Conservation (phyloP, 2,888 invertebrate species). For the Pachymerium ferrugineum region DNA sequence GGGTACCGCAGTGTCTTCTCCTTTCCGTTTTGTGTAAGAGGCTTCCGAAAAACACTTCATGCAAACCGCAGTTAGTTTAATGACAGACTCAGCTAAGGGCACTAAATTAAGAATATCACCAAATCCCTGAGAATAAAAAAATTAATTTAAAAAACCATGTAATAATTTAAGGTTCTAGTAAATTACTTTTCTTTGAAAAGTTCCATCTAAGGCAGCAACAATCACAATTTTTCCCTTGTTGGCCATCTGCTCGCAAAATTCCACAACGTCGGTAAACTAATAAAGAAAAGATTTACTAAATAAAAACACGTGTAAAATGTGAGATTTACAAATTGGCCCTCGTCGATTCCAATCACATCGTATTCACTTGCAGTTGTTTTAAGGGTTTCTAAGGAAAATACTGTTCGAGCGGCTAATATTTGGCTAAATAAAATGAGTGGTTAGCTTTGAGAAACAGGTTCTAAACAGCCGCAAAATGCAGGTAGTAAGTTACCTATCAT, state of each 20-base stretch:
- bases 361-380: background rate
- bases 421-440: background rate
- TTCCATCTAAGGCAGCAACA: slow-evolving; percentile 57
- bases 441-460: background rate
- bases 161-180: background rate
- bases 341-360: slow-evolving; percentile 31
- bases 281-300: background rate
- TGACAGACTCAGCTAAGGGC: slow-evolving; percentile 53
- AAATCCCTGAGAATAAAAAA: slow-evolving; percentile 44
- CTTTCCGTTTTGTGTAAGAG: slow-evolving; percentile 52
- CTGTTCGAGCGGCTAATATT: slow-evolving; percentile 1
- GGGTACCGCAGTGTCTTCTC: slow-evolving; percentile 49
- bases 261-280: slow-evolving; percentile 53
- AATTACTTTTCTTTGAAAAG: slow-evolving; percentile 52
- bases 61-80: slow-evolving; percentile 54
- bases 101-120: slow-evolving; percentile 52
- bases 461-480: background rate
- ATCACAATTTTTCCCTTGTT: slow-evolving; percentile 56
- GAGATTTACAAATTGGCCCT: slow-evolving; percentile 31
- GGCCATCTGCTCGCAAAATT: slow-evolving; percentile 53
- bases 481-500: slow-evolving; percentile 47
- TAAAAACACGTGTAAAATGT: background rate
- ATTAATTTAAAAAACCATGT: background rate
- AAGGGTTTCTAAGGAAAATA: background rate
- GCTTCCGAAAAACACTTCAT: slow-evolving; percentile 54